phyloP scores from a whole-genome alignment of 30 jellyfish, hydroid and myxozoan genomes.

The Hydractinia echinata region DNA sequence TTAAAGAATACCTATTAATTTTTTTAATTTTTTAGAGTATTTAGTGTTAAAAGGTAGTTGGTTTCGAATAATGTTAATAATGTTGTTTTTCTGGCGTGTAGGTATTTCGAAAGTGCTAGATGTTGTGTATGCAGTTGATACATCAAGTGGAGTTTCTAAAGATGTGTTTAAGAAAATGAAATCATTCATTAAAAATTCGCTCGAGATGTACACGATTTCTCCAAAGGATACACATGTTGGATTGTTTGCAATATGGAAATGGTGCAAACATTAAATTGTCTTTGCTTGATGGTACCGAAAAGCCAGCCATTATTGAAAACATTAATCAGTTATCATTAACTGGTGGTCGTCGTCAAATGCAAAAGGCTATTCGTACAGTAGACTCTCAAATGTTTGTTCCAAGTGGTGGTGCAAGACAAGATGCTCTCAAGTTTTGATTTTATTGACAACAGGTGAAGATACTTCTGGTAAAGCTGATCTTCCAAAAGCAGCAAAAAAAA shows the following conservation, averaged over 20 bases:
- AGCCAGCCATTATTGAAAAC: not conserved
- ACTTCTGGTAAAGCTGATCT: constrained; percentile 46
- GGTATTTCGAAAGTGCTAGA: constrained; percentile 41
- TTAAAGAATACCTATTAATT: too few species aligned
- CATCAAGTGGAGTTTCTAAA: constrained; percentile 25
- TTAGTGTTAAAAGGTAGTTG: too few species aligned
- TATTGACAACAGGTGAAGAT: constrained; percentile 62
- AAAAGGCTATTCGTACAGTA: constrained; percentile 43
- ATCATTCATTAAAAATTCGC: not conserved
- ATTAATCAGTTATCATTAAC: not conserved
- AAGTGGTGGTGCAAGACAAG: constrained; percentile 32
- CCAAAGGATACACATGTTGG: constrained; percentile 48
- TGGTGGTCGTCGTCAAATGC: constrained; percentile 73
- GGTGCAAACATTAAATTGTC: constrained; percentile 45
- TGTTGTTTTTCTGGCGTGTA: constrained; percentile 7
- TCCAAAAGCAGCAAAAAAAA: constrained; percentile 42
- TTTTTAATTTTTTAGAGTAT: too few species aligned
- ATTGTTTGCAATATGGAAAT: constrained; percentile 44
- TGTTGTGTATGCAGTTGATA: constrained; percentile 40
- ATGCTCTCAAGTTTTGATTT: constrained; percentile 42
- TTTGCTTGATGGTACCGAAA: constrained; percentile 26
- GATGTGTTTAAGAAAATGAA: not conserved
- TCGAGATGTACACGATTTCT: not conserved
- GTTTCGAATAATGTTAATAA: not conserved
- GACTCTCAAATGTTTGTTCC: constrained; percentile 21